These are phyloP conservation scores for Eurystomus gularis DNA, from an alignment of 2,113 vertebrate genomes.

Conservation along the genomic window DNA sequence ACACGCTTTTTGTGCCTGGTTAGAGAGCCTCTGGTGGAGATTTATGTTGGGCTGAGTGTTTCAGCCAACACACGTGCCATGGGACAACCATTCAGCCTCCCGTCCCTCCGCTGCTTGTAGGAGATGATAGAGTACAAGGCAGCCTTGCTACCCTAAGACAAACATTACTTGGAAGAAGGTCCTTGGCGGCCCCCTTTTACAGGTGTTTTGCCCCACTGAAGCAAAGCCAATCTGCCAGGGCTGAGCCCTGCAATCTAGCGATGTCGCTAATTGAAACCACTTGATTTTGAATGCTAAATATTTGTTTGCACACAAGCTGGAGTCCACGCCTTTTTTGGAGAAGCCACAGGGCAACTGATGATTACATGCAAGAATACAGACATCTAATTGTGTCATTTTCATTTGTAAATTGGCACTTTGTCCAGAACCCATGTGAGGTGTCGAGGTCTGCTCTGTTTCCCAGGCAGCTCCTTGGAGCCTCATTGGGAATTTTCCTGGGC, in stretches of 20 bases:
- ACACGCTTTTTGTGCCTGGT: not conserved
- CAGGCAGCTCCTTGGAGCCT: slow-evolving; percentile 48
- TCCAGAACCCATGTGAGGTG: slow-evolving; percentile 18
- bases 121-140: not conserved
- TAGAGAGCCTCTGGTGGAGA: not conserved
- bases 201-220: not conserved
- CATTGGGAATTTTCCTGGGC: slow-evolving; percentile 55
- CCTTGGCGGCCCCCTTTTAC: not conserved
- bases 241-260: not conserved
- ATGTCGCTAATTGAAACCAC: slow-evolving; percentile 35
- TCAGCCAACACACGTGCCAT: not conserved
- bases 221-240: not conserved
- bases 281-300: slow-evolving; percentile 42
- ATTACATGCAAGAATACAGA: slow-evolving; percentile 54
- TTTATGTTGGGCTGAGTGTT: not conserved
- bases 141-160: not conserved
- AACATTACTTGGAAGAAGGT: not conserved
- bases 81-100: not conserved
- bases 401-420: slow-evolving; percentile 59
- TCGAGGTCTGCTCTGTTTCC: slow-evolving; percentile 35
- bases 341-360: not conserved
- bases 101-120: rapidly evolving
- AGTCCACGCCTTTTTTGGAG: slow-evolving; percentile 56
- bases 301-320: slow-evolving; percentile 60
- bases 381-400: slow-evolving; percentile 53